Evolutionary conservation across 2,113 vertebrate species (phyloP).

Genomic region (Entomyzon cyanotis): DNA sequence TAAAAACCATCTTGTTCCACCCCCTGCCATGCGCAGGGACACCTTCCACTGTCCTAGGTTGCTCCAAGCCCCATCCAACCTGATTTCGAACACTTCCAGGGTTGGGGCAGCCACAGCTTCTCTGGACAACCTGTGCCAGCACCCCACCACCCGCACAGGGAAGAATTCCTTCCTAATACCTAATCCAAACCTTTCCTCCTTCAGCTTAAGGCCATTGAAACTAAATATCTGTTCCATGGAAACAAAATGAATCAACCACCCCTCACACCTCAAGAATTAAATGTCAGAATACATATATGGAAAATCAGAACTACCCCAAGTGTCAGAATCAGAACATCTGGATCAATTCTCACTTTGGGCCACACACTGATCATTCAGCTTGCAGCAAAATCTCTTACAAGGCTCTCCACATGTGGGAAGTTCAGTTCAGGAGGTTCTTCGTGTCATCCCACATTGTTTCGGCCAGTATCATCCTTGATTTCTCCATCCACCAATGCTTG

Average conservation of each 20-base stretch:
- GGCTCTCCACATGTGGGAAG: rapidly evolving
- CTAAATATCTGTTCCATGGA: not conserved
- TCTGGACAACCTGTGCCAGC: not conserved
- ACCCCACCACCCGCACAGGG: not conserved
- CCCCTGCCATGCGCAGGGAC: not conserved
- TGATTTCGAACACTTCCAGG: not conserved
- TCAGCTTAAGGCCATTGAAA: not conserved
- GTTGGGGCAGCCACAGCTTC: not conserved
- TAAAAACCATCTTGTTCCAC: not conserved
- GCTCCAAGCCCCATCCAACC: not conserved
- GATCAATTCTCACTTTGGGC: not conserved
- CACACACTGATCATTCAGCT: rapidly evolving
- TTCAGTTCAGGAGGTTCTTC: not conserved
- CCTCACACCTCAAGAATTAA: not conserved
- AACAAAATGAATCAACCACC: rapidly evolving
- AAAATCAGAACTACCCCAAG: not conserved
- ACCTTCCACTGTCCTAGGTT: not conserved
- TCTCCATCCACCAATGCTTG: not conserved
- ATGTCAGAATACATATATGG: rapidly evolving
- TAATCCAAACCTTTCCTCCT: not conserved
- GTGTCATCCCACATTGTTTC: not conserved
- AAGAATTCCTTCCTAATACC: not conserved
- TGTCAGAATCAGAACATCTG: not conserved
- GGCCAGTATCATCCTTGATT: too few species aligned
- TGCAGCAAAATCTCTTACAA: rapidly evolving